Conservation (phyloP, 2,888 invertebrate genomes). For the Drosophila prostipennis region DNA sequence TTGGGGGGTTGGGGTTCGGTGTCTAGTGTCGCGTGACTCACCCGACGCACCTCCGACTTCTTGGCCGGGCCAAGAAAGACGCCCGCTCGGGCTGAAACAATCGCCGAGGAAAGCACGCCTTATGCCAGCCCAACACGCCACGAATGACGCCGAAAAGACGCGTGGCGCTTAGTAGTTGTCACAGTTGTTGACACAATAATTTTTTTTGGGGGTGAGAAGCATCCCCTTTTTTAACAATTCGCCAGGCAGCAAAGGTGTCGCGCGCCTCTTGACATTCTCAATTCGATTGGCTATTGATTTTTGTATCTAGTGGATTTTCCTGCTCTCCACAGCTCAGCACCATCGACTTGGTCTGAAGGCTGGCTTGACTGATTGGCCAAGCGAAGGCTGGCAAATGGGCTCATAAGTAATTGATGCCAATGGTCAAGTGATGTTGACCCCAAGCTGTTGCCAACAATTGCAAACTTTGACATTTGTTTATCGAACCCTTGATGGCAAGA, state of each 20-base stretch:
- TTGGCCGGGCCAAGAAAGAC: constrained; percentile 14
- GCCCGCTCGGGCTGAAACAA: constrained; percentile 10
- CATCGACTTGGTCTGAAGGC: constrained; percentile 49
- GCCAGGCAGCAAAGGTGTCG: constrained; percentile 58
- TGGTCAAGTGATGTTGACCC: constrained; percentile 25
- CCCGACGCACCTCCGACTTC: constrained; percentile 34
- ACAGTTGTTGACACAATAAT: constrained; percentile 20
- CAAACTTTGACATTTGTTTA: constrained; percentile 33
- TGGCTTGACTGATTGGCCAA: constrained; percentile 28
- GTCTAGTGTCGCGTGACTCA: constrained; percentile 62
- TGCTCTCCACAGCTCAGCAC: constrained; percentile 4
- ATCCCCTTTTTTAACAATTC: background rate
- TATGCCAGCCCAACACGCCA: constrained; percentile 73
- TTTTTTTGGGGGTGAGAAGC: background rate
- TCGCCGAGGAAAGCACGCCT: constrained; percentile 40
- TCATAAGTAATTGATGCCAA: background rate
- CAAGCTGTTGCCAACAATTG: constrained; percentile 16
- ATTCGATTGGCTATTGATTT: constrained; percentile 60
- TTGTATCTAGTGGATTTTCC: constrained; percentile 2
- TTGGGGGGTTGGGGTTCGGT: constrained; percentile 4
- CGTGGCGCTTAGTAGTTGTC: constrained; percentile 43
- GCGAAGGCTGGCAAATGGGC: background rate
- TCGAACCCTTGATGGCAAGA: constrained; percentile 10
- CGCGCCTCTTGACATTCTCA: constrained; percentile 38
- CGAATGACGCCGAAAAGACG: constrained; percentile 82